A percentile compares a stretch with the other conserved stretches of the same genome.
These are phyloP conservation scores for Neogale vison DNA, from an alignment of 2,113 vertebrate species.

Conservation along the genomic window DNA sequence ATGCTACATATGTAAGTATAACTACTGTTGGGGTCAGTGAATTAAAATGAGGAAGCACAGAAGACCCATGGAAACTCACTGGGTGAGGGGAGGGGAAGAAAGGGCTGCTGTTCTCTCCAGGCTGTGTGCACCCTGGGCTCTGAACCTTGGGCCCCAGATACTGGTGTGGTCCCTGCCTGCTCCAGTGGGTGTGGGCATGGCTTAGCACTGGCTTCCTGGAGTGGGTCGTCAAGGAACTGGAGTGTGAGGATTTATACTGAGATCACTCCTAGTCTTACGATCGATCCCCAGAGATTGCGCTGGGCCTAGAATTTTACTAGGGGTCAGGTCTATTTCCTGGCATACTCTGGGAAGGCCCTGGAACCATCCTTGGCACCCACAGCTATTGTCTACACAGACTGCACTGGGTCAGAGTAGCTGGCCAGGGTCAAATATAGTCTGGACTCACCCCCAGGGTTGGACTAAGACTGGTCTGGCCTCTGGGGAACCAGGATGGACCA, in stretches of 20 bases:
- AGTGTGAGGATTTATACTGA: background rate
- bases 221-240: background rate
- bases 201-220: background rate
- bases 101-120: background rate
- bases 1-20: slow-evolving; percentile 42
- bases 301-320: background rate
- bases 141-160: background rate
- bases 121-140: background rate
- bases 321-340: background rate
- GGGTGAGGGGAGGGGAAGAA: background rate
- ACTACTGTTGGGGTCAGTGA: background rate
- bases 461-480: background rate
- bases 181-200: background rate
- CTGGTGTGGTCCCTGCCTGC: background rate
- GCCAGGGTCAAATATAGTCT: background rate
- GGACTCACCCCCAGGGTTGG: background rate
- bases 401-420: background rate
- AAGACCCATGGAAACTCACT: background rate
- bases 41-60: background rate
- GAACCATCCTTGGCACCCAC: background rate
- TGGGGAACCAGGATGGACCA: background rate
- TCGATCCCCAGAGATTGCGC: background rate
- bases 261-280: background rate
- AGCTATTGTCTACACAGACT: background rate
- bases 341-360: background rate